Percentiles rank a stretch among this genome's conserved stretches.
Evolutionary conservation across 2,888 invertebrate genomes (phyloP).

Genomic region (Phania funesta): DNA sequence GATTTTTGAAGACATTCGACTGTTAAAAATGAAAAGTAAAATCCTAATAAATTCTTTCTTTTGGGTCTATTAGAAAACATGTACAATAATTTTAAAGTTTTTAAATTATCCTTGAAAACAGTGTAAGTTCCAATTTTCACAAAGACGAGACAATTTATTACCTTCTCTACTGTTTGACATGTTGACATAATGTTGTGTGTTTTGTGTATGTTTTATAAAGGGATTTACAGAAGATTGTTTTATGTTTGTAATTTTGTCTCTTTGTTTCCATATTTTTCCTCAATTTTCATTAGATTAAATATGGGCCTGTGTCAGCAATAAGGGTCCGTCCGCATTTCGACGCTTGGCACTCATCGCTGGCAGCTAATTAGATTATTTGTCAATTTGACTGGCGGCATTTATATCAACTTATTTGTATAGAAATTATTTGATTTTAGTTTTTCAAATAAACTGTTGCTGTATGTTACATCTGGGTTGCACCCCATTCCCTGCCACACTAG

Average conservation of each 20-base stretch:
- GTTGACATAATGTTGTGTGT: conserved; percentile 74
- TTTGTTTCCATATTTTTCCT: background rate
- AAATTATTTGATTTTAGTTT: conserved; percentile 49
- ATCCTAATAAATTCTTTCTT: no score
- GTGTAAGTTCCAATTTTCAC: conserved; percentile 23
- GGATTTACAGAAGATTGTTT: conserved; percentile 45
- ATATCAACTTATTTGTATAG: conserved; percentile 62
- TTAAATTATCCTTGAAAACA: background rate
- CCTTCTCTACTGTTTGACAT: conserved; percentile 76
- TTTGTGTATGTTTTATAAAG: conserved; percentile 57
- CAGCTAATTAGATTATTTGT: conserved; percentile 78
- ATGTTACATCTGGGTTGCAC: conserved; percentile 37
- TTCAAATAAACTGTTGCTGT: conserved; percentile 42
- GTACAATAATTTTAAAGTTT: no score
- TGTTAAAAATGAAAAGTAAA: no score
- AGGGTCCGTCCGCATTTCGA: conserved; percentile 69
- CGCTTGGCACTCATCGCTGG: conserved; percentile 76
- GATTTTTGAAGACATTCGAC: no score
- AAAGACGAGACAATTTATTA: conserved; percentile 73
- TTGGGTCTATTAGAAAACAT: background rate
- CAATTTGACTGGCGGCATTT: conserved; percentile 70
- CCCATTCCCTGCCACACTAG: background rate
- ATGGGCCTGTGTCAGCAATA: background rate
- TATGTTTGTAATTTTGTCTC: conserved; percentile 10
- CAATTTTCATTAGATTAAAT: conserved; percentile 9